Base-by-base conservation (phyloP, 2,797 vertebrate genomes). In the Melanotaenia parkinsoni region DNA sequence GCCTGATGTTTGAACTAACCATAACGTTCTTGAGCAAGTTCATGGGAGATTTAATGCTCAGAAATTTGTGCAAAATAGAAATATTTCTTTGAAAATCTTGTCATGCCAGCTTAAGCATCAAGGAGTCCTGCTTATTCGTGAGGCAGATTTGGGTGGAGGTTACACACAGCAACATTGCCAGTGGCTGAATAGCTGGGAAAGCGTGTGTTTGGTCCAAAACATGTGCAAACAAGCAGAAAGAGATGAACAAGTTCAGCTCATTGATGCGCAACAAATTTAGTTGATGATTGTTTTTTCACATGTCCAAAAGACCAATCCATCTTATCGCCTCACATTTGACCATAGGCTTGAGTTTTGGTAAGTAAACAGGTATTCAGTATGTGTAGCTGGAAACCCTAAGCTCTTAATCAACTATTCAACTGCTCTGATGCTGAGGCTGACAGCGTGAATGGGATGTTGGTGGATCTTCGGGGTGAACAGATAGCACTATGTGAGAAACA, bases 361-460 rank as follows among this genome's bases (percentile, higher is more conserved):
- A 76, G 74, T 30, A 68, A 53, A 64, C 5, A 5, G 24, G 51
- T 79, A 65, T 69, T 79, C 67, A 74, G 58, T 51, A 63, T 76
- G 78, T 24, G 18, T 32, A 33, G 53, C 57, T 62, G 62, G 60
- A 57, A 72, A 70, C 63, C 22, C 32, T 57, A 75, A 72, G 63
- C 28, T 72, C 28, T 70, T 18, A 38, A 53, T 57, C 33, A 83
- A 62, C 62, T 61, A 63, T 72, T 77, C n/a, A 75, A 10, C 59
- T 26, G 58, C 59, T 63, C 43, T 47, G 3, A 32, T 63, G 51
- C 69, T 66, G 70, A 53, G 16, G 58, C 72, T 70, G 81, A 77
- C 69, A 30, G 72, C 57, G 79, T 75, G 75, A 84, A 86, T 76
- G 64, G 76, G 75, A 80, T 76, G 76, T 78, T 89, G 81, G 80